phyloP scores from a whole-genome alignment of 2,113 vertebrate genomes.

The Ictalurus punctatus region DNA sequence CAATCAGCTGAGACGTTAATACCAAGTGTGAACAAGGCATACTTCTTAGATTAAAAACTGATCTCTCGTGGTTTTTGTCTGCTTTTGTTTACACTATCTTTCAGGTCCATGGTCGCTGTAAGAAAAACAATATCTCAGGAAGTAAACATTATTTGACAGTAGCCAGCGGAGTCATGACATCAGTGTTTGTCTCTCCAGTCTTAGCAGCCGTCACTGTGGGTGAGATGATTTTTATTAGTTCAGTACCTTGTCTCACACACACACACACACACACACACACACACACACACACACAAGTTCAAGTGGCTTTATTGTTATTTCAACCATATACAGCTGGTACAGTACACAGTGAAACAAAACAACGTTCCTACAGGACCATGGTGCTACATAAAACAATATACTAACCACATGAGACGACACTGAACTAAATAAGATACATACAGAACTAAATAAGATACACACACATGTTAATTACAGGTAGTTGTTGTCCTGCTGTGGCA shows the following conservation, averaged over 20 bases:
- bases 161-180: conserved; percentile 82
- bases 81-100: conserved; percentile 39
- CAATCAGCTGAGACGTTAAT: background rate
- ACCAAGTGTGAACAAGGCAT: background rate
- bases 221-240: conserved; percentile 61
- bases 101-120: conserved; percentile 83
- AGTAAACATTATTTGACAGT: conserved; percentile 87
- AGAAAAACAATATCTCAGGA: conserved; percentile 84
- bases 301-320: too few species aligned
- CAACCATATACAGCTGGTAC: too few species aligned
- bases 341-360: too few species aligned
- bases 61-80: background rate
- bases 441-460: too few species aligned
- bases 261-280: too few species aligned
- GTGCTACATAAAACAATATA: too few species aligned
- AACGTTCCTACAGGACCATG: too few species aligned
- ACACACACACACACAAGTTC: too few species aligned
- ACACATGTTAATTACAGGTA: too few species aligned
- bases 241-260: background rate
- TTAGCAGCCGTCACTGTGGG: conserved; percentile 83
- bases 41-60: background rate
- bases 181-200: conserved; percentile 83
- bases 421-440: too few species aligned
- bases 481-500: too few species aligned
- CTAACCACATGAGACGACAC: too few species aligned